A percentile compares a stretch with the other conserved stretches of the same genome.
These are phyloP conservation scores for Syngnathus acus DNA, from an alignment of 2,797 vertebrate species.

Conservation along the genomic window DNA sequence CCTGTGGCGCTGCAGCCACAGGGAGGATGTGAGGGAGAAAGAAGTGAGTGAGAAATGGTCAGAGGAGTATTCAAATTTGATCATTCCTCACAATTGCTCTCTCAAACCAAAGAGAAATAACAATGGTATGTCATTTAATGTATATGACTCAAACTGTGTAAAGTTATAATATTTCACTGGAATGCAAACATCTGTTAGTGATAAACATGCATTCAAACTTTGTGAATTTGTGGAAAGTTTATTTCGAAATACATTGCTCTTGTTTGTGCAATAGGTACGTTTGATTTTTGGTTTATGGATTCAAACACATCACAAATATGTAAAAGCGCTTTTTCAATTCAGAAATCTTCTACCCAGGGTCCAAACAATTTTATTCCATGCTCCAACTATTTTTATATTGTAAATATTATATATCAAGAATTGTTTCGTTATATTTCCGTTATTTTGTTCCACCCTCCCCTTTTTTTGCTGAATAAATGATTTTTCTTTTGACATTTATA, in stretches of 20 bases:
- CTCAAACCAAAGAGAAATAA: constrained; percentile 4
- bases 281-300: too few relatives aligned
- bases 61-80: background rate
- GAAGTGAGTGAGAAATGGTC: background rate
- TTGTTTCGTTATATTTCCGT: too few relatives aligned
- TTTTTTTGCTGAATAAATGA: background rate
- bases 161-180: background rate
- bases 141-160: background rate
- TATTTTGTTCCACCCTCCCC: too few relatives aligned
- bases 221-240: too few relatives aligned
- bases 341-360: too few relatives aligned
- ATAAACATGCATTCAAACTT: background rate
- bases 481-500: background rate
- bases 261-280: too few relatives aligned
- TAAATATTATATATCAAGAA: too few relatives aligned
- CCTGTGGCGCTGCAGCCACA: constrained; percentile 71
- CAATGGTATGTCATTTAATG: background rate
- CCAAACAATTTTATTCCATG: too few relatives aligned
- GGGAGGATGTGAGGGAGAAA: constrained; percentile 14
- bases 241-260: too few relatives aligned
- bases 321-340: too few relatives aligned
- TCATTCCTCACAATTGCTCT: background rate
- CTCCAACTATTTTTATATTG: too few relatives aligned
- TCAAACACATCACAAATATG: too few relatives aligned
- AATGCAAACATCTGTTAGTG: background rate